Base-by-base conservation (phyloP, 2,888 invertebrate species). In the Entomobrya proxima region DNA sequence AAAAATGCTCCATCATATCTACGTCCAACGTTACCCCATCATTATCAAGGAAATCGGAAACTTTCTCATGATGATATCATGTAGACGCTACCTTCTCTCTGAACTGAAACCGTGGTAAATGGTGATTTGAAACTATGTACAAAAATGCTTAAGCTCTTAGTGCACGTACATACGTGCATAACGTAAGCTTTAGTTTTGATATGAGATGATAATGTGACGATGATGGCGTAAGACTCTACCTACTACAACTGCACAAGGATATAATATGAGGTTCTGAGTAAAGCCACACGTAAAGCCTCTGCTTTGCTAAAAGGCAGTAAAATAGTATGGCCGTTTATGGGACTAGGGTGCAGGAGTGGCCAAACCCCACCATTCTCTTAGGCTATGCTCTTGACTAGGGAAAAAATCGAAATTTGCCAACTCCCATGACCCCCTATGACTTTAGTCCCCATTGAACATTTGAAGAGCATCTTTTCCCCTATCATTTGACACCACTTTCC, bases 271-370 rank as follows among this genome's bases (percentile, higher is more conserved):
- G n/a, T n/a, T n/a, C n/a, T n/a, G n/a, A n/a, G n/a, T n/a, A n/a
- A n/a, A n/a, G n/a, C n/a, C n/a, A n/a, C n/a, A n/a, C n/a, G n/a
- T n/a, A n/a, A n/a, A n/a, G n/a, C n/a, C n/a, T n/a, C n/a, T 37
- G 37, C 21, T 67, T 30, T 44, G 21, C 24, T 24, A 35, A 40
- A 40, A 76, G 40, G 58, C 58, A 75, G 55, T 55, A 75, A 21
- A 2, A 2, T 75, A 75, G 58, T 40, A 69, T 67, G 79, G 79
- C 69, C 13, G 67, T 52, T 52, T 79, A 79, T 79, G 79, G 35
- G 21, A 52, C 7, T n/a, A 52, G 21, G 21, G 67, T 21, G 79
- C 79, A 79, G 69, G 79, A 52, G 37, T 52, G 79, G 35, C 79
- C 79, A 79, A 69, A 58, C 21, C 21, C 67, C 1, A 4, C 4